Conservation (phyloP, 2,797 vertebrate species). For the Rousettus madagascariensis region DNA sequence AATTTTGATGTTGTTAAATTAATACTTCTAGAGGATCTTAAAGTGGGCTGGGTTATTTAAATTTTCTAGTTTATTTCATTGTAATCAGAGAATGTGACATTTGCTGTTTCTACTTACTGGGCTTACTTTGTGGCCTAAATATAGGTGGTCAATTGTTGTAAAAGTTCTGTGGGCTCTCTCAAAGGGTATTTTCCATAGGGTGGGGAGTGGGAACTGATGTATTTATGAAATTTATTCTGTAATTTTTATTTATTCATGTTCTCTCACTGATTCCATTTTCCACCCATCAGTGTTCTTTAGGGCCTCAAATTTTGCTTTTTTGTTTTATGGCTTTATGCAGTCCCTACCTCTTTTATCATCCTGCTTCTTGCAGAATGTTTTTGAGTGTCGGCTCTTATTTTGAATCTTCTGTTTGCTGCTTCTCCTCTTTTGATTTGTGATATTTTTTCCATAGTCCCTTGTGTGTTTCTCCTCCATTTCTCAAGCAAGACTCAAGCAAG, state of each 20-base stretch:
- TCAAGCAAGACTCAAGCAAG: background rate
- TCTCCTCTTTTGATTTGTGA: background rate
- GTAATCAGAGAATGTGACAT: background rate
- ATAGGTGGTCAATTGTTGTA: background rate
- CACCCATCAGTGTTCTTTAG: background rate
- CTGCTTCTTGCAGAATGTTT: background rate
- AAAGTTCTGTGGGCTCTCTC: background rate
- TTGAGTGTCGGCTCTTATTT: background rate
- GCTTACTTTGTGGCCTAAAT: background rate
- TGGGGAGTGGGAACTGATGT: background rate
- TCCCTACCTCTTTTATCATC: background rate
- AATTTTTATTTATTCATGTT: background rate
- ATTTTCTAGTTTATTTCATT: background rate
- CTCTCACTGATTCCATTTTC: background rate
- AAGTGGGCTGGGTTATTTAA: background rate
- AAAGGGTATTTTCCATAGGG: background rate
- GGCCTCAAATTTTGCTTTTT: conserved; percentile 21
- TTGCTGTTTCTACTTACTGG: background rate
- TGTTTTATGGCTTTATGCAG: background rate
- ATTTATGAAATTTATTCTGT: background rate
- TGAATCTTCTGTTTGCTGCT: background rate
- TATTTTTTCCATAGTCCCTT: background rate
- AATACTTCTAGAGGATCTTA: background rate
- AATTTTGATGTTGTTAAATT: background rate
- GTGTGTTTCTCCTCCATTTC: background rate